A percentile compares a stretch with the other conserved stretches of the same genome.
phyloP scores from a whole-genome alignment of 2,888 invertebrate species.

The Drosophila diplacantha region DNA sequence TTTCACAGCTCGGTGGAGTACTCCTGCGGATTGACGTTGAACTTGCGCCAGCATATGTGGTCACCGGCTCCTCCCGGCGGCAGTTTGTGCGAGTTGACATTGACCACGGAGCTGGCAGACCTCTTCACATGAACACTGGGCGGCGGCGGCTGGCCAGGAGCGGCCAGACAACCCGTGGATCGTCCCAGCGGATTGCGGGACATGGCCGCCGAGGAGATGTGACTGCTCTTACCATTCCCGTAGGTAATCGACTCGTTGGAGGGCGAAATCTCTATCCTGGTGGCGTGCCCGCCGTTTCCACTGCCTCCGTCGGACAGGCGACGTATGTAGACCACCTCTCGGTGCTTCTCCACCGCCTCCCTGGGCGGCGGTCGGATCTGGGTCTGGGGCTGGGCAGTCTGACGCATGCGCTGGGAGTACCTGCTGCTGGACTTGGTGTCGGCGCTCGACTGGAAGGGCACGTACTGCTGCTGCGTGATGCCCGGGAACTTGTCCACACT shows the following conservation, averaged over 20 bases:
- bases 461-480: slow-evolving; percentile 73
- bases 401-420: slow-evolving; percentile 70
- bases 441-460: slow-evolving; percentile 71
- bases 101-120: slow-evolving; percentile 68
- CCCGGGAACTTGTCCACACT: slow-evolving; percentile 78
- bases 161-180: slow-evolving; percentile 64
- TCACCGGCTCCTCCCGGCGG: slow-evolving; percentile 74
- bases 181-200: slow-evolving; percentile 64
- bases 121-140: slow-evolving; percentile 62
- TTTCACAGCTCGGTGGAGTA: slow-evolving; percentile 78
- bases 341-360: slow-evolving; percentile 68
- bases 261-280: slow-evolving; percentile 77
- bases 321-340: slow-evolving; percentile 76
- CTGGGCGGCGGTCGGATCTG: slow-evolving; percentile 26
- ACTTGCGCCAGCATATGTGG: slow-evolving; percentile 80
- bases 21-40: slow-evolving; percentile 77
- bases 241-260: slow-evolving; percentile 76
- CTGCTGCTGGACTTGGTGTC: slow-evolving; percentile 69
- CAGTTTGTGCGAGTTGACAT: slow-evolving; percentile 60
- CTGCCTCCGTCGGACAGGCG: slow-evolving; percentile 74
- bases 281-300: slow-evolving; percentile 67
- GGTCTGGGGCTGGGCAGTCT: slow-evolving; percentile 54
- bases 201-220: slow-evolving; percentile 39
- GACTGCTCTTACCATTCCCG: slow-evolving; percentile 53
- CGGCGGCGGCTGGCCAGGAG: slow-evolving; percentile 38